Conservation (phyloP, 1,140 invertebrate species). For the Drosophila gunungcola region DNA sequence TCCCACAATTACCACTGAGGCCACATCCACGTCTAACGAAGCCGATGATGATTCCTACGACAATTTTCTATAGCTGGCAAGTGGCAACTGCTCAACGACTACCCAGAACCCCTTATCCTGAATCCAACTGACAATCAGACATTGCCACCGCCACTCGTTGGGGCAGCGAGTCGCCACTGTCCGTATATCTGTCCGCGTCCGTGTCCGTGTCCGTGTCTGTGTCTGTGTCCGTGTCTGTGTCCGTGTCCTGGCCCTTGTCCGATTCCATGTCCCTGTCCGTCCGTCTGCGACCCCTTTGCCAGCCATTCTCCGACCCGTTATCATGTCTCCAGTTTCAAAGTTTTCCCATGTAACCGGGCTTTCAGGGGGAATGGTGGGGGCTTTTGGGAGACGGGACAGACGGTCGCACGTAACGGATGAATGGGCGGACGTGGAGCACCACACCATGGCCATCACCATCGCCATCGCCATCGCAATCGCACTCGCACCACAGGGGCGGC, state of each 20-base stretch:
- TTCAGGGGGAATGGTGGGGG: conserved; percentile 10
- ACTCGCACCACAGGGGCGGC: conserved; percentile 46
- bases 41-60: conserved; percentile 84
- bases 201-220: conserved; percentile 50
- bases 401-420: conserved; percentile 70
- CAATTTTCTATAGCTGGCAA: conserved; percentile 84
- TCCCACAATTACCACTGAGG: conserved; percentile 84
- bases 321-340: conserved; percentile 82
- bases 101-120: conserved; percentile 19
- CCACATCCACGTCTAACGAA: conserved; percentile 83
- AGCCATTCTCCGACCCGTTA: conserved; percentile 59
- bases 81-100: conserved; percentile 61
- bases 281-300: conserved; percentile 52
- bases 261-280: conserved; percentile 56
- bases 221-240: conserved; percentile 62
- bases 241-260: conserved; percentile 51
- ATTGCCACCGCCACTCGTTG: conserved; percentile 75
- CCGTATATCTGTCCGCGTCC: conserved; percentile 41
- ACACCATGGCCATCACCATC: conserved; percentile 35
- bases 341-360: conserved; percentile 78
- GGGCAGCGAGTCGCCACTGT: conserved; percentile 58
- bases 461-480: conserved; percentile 39
- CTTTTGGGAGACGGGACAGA: conserved; percentile 28
- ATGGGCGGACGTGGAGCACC: conserved; percentile 68
- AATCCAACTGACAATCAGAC: conserved; percentile 81